These are phyloP conservation scores for Elephantulus edwardii DNA, from an alignment of 2,113 vertebrate genomes.

Conservation along the genomic window DNA sequence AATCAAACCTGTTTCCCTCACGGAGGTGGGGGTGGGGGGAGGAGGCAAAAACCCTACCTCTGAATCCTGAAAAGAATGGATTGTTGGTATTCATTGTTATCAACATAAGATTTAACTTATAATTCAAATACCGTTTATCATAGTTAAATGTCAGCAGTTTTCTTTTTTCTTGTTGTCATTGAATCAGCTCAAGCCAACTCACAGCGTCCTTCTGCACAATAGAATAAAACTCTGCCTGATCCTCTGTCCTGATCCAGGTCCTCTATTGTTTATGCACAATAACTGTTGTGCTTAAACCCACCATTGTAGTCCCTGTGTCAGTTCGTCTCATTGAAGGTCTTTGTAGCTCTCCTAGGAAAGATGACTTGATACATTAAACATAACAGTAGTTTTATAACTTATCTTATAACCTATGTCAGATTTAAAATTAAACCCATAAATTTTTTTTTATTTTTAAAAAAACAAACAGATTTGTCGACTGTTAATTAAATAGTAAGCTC, in stretches of 20 bases:
- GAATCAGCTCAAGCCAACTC: no score
- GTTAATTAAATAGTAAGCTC: no score
- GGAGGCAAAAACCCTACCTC: no score
- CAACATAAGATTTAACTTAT: not conserved
- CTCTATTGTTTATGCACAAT: no score
- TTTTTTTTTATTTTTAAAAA: not conserved
- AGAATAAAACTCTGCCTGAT: no score
- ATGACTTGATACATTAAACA: not conserved
- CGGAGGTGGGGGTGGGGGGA: no score
- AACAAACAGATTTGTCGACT: not conserved
- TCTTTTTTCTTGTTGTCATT: no score
- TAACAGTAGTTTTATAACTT: not conserved
- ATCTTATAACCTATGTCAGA: not conserved
- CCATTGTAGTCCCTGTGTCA: no score
- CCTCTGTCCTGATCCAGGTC: no score
- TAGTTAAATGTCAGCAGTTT: not conserved
- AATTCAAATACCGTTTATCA: not conserved
- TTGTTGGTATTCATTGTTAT: not conserved
- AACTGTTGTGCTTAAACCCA: no score
- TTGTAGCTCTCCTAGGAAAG: not conserved
- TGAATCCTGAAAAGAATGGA: not conserved
- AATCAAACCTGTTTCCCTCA: not conserved
- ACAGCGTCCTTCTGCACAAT: no score
- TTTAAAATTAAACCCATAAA: conserved; percentile 7
- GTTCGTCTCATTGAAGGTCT: no score